A percentile compares a stretch with the other conserved stretches of the same genome.
These are phyloP conservation scores for Sphyrna mokarran DNA, from an alignment of 2,113 vertebrate genomes.

Conservation along the genomic window DNA sequence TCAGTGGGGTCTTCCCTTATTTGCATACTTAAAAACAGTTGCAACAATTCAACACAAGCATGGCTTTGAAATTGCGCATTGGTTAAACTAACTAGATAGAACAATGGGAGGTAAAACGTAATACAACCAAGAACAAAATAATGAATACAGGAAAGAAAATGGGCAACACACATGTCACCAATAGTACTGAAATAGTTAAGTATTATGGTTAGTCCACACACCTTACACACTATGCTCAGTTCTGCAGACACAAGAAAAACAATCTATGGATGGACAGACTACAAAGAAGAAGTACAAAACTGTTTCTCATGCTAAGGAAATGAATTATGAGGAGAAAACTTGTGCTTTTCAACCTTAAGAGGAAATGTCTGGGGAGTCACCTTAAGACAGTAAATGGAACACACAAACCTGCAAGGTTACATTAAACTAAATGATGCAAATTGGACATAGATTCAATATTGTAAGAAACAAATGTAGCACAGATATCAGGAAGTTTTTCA, in stretches of 20 bases:
- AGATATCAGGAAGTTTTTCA: neutral
- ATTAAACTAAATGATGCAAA: neutral
- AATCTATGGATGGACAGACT: neutral
- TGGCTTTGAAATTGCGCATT: neutral
- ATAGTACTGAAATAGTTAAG: neutral
- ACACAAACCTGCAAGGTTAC: neutral
- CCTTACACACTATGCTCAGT: neutral
- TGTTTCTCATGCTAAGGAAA: neutral
- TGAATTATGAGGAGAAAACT: neutral
- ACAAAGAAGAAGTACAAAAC: neutral
- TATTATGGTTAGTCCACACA: neutral
- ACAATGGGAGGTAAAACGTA: neutral
- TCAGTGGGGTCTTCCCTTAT: neutral
- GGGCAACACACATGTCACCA: neutral
- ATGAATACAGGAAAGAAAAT: neutral
- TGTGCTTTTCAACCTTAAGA: neutral
- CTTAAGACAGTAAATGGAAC: neutral
- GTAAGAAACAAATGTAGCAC: neutral
- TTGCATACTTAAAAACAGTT: neutral
- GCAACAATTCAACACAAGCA: neutral
- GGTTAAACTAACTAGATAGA: neutral
- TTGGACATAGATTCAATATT: neutral
- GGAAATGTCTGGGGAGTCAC: neutral
- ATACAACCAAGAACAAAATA: neutral
- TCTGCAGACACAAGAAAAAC: neutral